Base-by-base conservation (phyloP, 2,113 vertebrate species). In the Potamarius usumacintae region DNA sequence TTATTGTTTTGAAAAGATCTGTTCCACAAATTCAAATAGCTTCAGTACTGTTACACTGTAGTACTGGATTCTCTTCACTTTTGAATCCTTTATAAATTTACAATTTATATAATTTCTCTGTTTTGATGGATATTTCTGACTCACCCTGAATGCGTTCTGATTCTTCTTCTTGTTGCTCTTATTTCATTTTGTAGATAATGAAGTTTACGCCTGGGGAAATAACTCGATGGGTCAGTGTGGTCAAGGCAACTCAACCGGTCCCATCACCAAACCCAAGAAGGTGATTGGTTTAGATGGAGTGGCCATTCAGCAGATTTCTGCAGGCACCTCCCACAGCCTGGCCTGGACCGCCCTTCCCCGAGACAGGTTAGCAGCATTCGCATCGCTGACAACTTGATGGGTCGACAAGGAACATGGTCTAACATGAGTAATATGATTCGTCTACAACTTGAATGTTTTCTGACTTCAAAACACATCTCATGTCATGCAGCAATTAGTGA, bases 141-240 rank as follows among this genome's bases (percentile, higher is more conserved):
- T n/a, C 42, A 11, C 12, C 0, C 1, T 76, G 1, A 77, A 48
- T 22, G 8, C 48, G 20, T 63, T 4, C 7, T 25, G 71, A 60
- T 52, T 76, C 53, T 63, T 60, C 58, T 25, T 69, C 25, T 74
- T 11, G 4, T 42, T 71, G 30, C 60, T 14, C 11, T n/a, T 71
- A 52, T 57, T 74, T 52, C 62, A 25, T 85, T 84, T 79, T 88
- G 0, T 90, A 99, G 98, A 99, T 93, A 99, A 99, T 89, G 98
- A 99, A 95, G 98, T 99, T 85, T 99, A 99, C 85, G 98, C 98
- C 17, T 99, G 98, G 98, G 98, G 98, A 20, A 99, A 99, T 94
- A 99, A 99, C 93, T 99, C 98, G 2, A 99, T 99, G 98, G 98
- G 98, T 2, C 98, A 99, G 76, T 99, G 98, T 92, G 98, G 98